These are phyloP conservation scores for Emydocephalus ijimae DNA, from an alignment of 2,113 vertebrate species.

Conservation along the genomic window DNA sequence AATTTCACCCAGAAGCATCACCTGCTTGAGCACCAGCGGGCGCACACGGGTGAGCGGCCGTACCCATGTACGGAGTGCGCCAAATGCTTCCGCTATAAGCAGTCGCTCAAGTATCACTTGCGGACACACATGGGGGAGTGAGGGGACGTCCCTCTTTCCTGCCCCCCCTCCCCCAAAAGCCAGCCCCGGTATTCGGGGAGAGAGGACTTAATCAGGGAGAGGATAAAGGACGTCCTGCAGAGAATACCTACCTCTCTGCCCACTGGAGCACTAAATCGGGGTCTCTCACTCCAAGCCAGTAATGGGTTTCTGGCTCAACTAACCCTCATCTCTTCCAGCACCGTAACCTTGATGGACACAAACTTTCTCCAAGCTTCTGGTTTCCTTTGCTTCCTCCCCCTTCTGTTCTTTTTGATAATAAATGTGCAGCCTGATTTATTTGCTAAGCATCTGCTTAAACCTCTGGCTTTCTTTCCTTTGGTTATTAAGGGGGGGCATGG, in stretches of 20 bases:
- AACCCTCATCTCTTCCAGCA: not conserved
- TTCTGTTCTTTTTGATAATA: slow-evolving; percentile 65
- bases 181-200: not conserved
- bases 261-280: not conserved
- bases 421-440: slow-evolving; percentile 63
- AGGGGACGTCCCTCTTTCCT: not conserved
- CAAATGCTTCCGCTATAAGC: slow-evolving; percentile 81
- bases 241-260: not conserved
- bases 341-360: slow-evolving; percentile 40
- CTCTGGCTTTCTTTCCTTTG: not conserved
- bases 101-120: slow-evolving; percentile 80
- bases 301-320: not conserved
- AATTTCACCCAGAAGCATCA: too few relatives aligned
- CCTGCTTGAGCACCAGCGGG: too few relatives aligned
- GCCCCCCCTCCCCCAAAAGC: not conserved
- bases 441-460: slow-evolving; percentile 44
- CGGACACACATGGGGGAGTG: slow-evolving; percentile 78
- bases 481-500: too few relatives aligned
- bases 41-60: not conserved
- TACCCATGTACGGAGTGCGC: slow-evolving; percentile 78
- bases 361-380: slow-evolving; percentile 57
- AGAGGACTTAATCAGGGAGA: not conserved
- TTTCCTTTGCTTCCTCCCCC: not conserved
- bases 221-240: not conserved
- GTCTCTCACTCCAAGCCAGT: not conserved